A percentile compares a stretch with the other conserved stretches of the same genome.
Evolutionary conservation across 2,113 vertebrate species (phyloP).

Genomic region (Chamaea fasciata): DNA sequence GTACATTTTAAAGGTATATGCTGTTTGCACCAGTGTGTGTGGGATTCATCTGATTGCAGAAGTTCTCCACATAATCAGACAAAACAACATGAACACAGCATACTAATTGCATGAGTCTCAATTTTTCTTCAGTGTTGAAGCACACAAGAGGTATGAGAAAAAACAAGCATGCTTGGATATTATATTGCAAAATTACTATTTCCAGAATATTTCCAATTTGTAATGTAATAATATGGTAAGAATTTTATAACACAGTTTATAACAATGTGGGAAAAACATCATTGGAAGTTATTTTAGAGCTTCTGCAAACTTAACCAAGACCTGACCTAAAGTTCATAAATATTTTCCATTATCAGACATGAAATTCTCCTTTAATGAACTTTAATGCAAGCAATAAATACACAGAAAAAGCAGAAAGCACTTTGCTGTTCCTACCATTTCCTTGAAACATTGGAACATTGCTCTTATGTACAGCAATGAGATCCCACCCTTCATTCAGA

Average conservation of each 20-base stretch:
- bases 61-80: neutral
- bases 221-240: fast-evolving
- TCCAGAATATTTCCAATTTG: neutral
- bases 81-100: neutral
- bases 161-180: neutral
- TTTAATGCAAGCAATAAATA: neutral
- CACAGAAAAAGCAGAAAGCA: neutral
- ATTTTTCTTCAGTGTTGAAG: neutral
- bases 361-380: neutral
- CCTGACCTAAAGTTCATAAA: neutral
- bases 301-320: neutral
- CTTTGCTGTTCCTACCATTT: neutral
- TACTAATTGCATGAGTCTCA: neutral
- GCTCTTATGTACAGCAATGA: neutral
- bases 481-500: neutral
- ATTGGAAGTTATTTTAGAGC: neutral
- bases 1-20: neutral
- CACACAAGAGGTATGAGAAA: neutral
- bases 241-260: neutral
- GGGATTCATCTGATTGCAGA: neutral
- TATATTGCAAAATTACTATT: neutral
- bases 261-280: neutral
- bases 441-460: neutral
- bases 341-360: neutral
- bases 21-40: neutral